Base-by-base conservation (phyloP, 2,113 vertebrate species). In the Saguinus imperator region DNA sequence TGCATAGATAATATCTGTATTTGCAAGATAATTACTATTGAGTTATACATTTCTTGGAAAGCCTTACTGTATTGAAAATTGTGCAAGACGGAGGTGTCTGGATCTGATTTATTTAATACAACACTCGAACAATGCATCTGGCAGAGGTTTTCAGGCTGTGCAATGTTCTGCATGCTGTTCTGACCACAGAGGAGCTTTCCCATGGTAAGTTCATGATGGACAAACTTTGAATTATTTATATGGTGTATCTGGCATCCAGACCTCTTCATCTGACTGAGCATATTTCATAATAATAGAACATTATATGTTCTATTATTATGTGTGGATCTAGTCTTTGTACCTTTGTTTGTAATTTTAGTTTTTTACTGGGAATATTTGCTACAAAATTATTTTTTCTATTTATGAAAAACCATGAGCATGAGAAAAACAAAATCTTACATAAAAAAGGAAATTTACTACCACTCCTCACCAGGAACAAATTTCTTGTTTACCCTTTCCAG, bases 311-410 rank as follows among this genome's bases (percentile, higher is more conserved):
- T 52, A 17, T 6, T 87, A 82, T 85, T 87, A 95, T 29, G 58
- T 72, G 43, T 77, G 93, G 45, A 61, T 97, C 66, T 80, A 94
- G 45, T 91, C n/a, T 87, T 92, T 86, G 61, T 92, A 86, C 23
- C 92, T 97, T 96, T 95, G 88, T 92, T 45, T 92, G 21, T 82
- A 84, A 64, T 66, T 85, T 93, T 86, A 5, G 52, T 77, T 92
- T 68, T 52, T 72, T 45, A 40, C 68, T 50, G 94, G 86, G 35
- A 93, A 76, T 64, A 72, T 81, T 94, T 97, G 64, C n/a, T 96
- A 40, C 77, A 79, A 91, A 91, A 58, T 96, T 76, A 81, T 95
- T 91, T 97, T 96, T 68, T 97, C n/a, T 91, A 43, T 76, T 75
- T 91, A 87, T 89, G 89, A 84, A 79, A 90, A 88, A 72, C 14